Evolutionary conservation across 2,113 vertebrate genomes (phyloP).

Genomic region (Eleginops maclovinus): DNA sequence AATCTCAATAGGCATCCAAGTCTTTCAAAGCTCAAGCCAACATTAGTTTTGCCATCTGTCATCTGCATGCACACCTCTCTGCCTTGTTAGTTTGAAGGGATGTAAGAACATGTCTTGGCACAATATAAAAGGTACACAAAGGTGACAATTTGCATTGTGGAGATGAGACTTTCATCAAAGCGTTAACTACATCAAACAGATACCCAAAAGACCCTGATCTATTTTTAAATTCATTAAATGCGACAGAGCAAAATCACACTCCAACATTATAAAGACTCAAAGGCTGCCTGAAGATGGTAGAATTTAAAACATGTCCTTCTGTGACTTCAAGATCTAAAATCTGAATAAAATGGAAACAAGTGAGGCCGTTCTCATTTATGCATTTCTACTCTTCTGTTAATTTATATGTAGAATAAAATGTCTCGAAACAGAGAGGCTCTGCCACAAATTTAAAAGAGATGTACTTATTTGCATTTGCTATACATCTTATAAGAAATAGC

Average conservation of each 20-base stretch:
- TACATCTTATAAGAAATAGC: background rate
- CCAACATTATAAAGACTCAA: background rate
- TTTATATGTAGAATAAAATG: background rate
- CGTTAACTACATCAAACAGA: slow-evolving; percentile 1
- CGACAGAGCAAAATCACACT: background rate
- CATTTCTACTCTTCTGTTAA: background rate
- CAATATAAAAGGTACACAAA: slow-evolving; percentile 14
- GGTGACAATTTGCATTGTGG: background rate
- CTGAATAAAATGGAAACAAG: background rate
- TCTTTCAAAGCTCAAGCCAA: slow-evolving; percentile 31
- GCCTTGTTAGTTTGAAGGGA: slow-evolving; percentile 12
- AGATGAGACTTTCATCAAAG: slow-evolving; percentile 6
- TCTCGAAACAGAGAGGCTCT: background rate
- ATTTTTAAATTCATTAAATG: slow-evolving; percentile 13
- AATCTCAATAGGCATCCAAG: slow-evolving; percentile 21
- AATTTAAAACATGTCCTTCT: background rate
- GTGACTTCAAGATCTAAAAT: slow-evolving; percentile 1
- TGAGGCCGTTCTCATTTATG: background rate
- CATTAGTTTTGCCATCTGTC: slow-evolving; percentile 45
- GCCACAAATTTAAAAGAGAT: background rate
- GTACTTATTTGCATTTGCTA: background rate
- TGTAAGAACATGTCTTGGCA: slow-evolving; percentile 26
- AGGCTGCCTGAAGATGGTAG: background rate
- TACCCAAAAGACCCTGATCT: background rate
- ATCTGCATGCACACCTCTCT: slow-evolving; percentile 36